These are phyloP conservation scores for Sebastes vulpes DNA, from an alignment of 2,797 vertebrate genomes.

Conservation along the genomic window DNA sequence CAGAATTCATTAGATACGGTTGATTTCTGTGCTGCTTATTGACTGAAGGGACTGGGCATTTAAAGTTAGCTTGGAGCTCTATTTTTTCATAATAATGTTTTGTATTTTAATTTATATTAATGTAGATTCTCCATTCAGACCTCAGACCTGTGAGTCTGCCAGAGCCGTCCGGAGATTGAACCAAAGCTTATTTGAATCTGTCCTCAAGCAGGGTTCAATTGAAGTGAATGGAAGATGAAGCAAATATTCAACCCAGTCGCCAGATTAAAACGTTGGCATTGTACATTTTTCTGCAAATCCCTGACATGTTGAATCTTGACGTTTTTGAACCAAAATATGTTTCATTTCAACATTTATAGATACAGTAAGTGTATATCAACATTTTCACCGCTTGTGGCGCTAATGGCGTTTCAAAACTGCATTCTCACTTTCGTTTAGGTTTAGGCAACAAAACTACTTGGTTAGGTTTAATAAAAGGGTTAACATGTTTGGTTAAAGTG, in stretches of 20 bases:
- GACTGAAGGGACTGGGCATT: background rate
- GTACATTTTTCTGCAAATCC: background rate
- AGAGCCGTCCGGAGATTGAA: background rate
- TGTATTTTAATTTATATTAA: background rate
- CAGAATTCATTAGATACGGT: background rate
- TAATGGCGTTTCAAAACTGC: background rate
- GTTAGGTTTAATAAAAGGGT: background rate
- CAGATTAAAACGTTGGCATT: background rate
- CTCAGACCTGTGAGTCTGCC: background rate
- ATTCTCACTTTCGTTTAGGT: background rate
- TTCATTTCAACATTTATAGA: background rate
- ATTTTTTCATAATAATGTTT: background rate
- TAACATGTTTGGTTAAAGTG: background rate
- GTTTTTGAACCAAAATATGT: background rate
- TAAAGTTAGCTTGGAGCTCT: background rate
- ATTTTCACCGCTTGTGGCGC: background rate
- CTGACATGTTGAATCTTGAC: background rate
- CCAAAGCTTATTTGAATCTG: rapidly evolving
- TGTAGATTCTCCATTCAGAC: background rate
- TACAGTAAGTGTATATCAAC: background rate
- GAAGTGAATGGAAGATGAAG: background rate
- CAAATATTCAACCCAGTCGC: background rate
- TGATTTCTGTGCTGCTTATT: background rate
- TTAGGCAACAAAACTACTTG: background rate
- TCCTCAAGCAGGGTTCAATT: background rate